These are phyloP conservation scores for Xenopus petersii DNA, from an alignment of 2,797 vertebrate genomes.

Conservation along the genomic window DNA sequence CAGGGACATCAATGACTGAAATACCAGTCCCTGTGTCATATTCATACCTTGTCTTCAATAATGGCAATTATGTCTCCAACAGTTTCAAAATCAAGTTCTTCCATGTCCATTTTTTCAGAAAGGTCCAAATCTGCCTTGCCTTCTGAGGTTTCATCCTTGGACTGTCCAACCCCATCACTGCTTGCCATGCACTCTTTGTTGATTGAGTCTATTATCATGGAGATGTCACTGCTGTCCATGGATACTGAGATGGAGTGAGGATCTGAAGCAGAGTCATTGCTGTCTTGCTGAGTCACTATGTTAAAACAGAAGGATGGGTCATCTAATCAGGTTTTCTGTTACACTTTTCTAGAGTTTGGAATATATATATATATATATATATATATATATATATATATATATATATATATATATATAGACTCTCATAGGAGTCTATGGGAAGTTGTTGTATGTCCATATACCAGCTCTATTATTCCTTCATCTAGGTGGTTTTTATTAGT, in stretches of 20 bases:
- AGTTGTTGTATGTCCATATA: too few species aligned
- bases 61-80: conserved; percentile 96
- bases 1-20: too few species aligned
- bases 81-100: conserved; percentile 92
- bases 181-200: conserved; percentile 72
- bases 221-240: conserved; percentile 78
- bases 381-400: too few species aligned
- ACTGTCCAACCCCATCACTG: conserved; percentile 67
- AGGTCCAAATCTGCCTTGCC: conserved; percentile 81
- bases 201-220: conserved; percentile 79
- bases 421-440: too few species aligned
- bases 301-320: conserved; percentile 30
- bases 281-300: conserved; percentile 69
- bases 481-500: too few species aligned
- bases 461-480: too few species aligned
- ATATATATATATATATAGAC: too few species aligned
- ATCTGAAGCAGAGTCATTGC: conserved; percentile 68
- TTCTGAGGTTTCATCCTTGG: conserved; percentile 70
- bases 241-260: conserved; percentile 74
- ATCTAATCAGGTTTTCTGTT: too few species aligned
- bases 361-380: too few species aligned
- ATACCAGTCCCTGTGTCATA: too few species aligned
- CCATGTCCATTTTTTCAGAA: conserved; percentile 83
- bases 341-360: too few species aligned
- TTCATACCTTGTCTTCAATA: conserved; percentile 90